A percentile compares a stretch with the other conserved stretches of the same genome.
phyloP scores from a whole-genome alignment of 2,113 vertebrate species.

The Sylvietta virens region DNA sequence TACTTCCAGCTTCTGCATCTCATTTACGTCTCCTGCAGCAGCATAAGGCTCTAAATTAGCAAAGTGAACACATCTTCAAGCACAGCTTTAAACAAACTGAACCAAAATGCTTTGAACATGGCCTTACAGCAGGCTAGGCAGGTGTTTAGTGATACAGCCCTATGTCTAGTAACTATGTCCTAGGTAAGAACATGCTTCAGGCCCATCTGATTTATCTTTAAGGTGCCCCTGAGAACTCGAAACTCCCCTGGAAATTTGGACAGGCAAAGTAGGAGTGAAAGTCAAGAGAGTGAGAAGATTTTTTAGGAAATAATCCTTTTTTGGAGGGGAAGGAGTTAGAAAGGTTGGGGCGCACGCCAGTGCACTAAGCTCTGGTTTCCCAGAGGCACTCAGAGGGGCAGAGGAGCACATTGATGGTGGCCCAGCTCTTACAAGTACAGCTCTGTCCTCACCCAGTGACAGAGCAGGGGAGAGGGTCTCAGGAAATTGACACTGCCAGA shows the following conservation, averaged over 20 bases:
- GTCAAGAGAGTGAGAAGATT: not conserved
- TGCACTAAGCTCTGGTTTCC: not conserved
- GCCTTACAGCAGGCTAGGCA: not conserved
- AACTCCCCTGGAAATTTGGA: not conserved
- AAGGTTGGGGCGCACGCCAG: not conserved
- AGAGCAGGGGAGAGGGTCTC: not conserved
- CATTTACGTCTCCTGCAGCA: not conserved
- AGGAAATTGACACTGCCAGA: not conserved
- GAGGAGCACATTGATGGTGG: not conserved
- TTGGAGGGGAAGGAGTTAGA: not conserved
- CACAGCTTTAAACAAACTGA: not conserved
- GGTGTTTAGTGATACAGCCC: not conserved
- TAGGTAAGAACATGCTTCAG: not conserved
- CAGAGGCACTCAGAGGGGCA: not conserved
- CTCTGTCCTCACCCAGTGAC: not conserved
- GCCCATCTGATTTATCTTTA: not conserved
- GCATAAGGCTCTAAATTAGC: not conserved
- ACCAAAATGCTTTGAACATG: not conserved
- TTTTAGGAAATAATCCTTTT: not conserved
- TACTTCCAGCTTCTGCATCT: not conserved
- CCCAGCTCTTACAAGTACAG: not conserved
- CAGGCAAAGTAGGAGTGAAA: not conserved
- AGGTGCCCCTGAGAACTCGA: not conserved
- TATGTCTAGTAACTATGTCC: not conserved
- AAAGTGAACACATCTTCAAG: not conserved